These are phyloP conservation scores for Polydrusus pterygomalis DNA, from an alignment of 2,888 invertebrate species.

Conservation along the genomic window DNA sequence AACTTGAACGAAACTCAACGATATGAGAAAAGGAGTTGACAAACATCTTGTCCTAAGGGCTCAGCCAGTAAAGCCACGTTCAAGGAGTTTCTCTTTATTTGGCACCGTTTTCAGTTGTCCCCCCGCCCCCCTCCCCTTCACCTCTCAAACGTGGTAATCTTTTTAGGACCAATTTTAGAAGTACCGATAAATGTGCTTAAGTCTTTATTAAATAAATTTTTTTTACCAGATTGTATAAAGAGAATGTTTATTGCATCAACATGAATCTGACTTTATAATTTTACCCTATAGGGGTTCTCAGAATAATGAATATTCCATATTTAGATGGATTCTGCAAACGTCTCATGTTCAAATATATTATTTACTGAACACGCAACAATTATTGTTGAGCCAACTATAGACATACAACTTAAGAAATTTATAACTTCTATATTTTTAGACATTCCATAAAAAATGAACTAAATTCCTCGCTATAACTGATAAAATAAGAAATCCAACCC, in stretches of 20 bases:
- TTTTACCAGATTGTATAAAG: neutral
- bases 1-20: constrained; percentile 11
- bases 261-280: too few species aligned
- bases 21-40: constrained; percentile 37
- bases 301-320: too few species aligned
- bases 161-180: constrained; percentile 1
- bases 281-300: too few species aligned
- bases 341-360: too few species aligned
- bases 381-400: too few species aligned
- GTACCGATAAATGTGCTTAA: neutral
- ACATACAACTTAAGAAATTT: too few species aligned
- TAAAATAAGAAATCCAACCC: constrained; percentile 19
- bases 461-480: neutral
- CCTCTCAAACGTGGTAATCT: neutral
- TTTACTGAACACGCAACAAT: too few species aligned
- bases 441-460: neutral
- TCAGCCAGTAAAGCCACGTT: constrained; percentile 16
- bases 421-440: too few species aligned
- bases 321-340: too few species aligned
- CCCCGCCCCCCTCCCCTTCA: too few species aligned
- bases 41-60: constrained; percentile 35
- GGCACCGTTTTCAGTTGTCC: constrained; percentile 1
- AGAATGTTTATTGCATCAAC: too few species aligned
- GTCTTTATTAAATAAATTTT: neutral
- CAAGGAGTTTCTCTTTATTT: constrained; percentile 21